Conservation (phyloP, 2,888 invertebrate species). For the Latrodectus elegans region DNA sequence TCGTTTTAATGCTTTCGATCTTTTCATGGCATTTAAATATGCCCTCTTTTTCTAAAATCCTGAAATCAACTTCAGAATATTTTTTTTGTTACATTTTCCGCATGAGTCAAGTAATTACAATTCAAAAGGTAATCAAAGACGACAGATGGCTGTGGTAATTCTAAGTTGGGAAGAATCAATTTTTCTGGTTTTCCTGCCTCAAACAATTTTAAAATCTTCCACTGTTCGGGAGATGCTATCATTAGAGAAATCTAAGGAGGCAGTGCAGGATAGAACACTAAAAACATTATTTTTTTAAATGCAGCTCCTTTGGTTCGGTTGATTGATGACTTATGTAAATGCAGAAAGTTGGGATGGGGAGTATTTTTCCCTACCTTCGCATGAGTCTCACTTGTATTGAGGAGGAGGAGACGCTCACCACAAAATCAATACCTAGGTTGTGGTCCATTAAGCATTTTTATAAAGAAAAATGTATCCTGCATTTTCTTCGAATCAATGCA, state of each 20-base stretch:
- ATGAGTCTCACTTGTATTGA: not conserved
- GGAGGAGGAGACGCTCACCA: not conserved
- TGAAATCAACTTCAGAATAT: not conserved
- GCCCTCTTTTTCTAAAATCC: too few species aligned
- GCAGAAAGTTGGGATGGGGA: not conserved
- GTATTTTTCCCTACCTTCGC: not conserved
- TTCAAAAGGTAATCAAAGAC: not conserved
- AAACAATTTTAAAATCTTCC: not conserved
- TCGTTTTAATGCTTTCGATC: too few species aligned
- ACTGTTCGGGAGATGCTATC: not conserved
- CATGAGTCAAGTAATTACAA: not conserved
- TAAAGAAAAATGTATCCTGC: not conserved
- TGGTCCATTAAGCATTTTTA: not conserved
- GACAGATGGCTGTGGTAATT: not conserved
- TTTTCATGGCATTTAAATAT: too few species aligned
- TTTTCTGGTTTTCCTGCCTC: not conserved
- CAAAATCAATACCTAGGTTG: not conserved
- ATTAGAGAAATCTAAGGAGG: not conserved
- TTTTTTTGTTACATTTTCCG: not conserved
- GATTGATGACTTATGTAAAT: slow-evolving; percentile 1
- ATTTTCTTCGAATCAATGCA: not conserved
- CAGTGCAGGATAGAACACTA: not conserved
- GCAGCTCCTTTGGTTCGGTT: not conserved
- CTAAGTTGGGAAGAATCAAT: not conserved
- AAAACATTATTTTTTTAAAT: not conserved